A percentile compares a stretch with the other conserved stretches of the same genome.
These are phyloP conservation scores for Chromobotia macracanthus DNA, from an alignment of 2,797 vertebrate species.

Conservation along the genomic window DNA sequence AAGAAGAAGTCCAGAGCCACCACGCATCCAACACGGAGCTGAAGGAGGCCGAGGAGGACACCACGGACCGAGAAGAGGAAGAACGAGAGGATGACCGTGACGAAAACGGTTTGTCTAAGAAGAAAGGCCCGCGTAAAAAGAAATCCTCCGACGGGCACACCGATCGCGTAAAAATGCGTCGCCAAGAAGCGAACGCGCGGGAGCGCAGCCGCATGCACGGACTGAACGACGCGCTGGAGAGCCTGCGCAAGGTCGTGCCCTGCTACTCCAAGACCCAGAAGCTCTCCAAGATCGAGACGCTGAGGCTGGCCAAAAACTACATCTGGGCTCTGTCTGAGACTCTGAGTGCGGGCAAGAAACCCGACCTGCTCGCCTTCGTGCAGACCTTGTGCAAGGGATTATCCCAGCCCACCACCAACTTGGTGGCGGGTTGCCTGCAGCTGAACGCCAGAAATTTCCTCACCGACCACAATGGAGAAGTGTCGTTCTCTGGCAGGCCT, in stretches of 20 bases:
- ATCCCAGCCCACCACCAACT: constrained; percentile 97
- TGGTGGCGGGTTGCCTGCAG: constrained; percentile 97
- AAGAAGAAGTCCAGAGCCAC: constrained; percentile 68
- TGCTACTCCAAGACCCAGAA: constrained; percentile 99
- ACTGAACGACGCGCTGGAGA: constrained; percentile 94
- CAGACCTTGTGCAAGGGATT: constrained; percentile 98
- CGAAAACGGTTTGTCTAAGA: constrained; percentile 85
- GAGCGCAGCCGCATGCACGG: constrained; percentile 97
- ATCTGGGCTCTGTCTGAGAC: constrained; percentile 99
- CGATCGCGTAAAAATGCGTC: constrained; percentile 90
- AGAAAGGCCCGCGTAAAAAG: constrained; percentile 93
- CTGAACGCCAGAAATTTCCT: constrained; percentile 96
- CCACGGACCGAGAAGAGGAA: constrained; percentile 84
- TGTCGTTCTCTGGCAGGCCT: constrained; percentile 84
- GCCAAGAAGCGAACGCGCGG: constrained; percentile 92
- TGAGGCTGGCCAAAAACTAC: constrained; percentile 97
- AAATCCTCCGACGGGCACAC: constrained; percentile 83
- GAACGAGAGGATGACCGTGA: constrained; percentile 84
- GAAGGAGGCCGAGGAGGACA: constrained; percentile 81
- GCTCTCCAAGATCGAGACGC: constrained; percentile 97
- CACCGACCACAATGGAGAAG: constrained; percentile 91
- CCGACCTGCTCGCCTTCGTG: constrained; percentile 94
- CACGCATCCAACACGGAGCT: constrained; percentile 64
- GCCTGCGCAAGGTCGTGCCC: constrained; percentile 96
- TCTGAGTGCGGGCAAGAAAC: constrained; percentile 92